A percentile compares a stretch with the other conserved stretches of the same genome.
Conservation (phyloP, 2,888 invertebrate species). For the Torymus tubicola region DNA sequence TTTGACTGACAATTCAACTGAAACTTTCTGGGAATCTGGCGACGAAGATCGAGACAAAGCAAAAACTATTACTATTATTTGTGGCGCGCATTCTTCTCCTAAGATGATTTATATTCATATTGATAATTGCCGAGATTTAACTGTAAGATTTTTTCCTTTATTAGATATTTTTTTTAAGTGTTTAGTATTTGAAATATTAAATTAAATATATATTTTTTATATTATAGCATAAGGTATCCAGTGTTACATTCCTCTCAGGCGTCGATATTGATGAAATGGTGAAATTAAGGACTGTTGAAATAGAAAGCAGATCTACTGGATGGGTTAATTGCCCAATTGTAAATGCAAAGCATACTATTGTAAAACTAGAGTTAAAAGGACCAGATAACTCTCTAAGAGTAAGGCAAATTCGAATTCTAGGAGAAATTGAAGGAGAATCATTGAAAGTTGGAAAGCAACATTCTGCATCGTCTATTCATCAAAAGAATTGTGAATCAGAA, state of each 20-base stretch:
- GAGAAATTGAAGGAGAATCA: conserved; percentile 80
- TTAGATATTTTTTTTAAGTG: neutral
- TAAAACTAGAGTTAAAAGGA: conserved; percentile 92
- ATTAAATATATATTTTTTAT: conserved; percentile 40
- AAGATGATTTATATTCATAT: conserved; percentile 91
- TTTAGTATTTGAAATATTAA: too few species aligned
- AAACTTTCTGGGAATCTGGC: conserved; percentile 99
- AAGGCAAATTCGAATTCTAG: conserved; percentile 87
- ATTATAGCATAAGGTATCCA: conserved; percentile 92
- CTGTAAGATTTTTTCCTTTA: conserved; percentile 79
- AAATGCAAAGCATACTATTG: conserved; percentile 79
- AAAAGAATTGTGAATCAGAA: conserved; percentile 92
- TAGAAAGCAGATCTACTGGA: conserved; percentile 89
- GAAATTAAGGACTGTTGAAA: conserved; percentile 89
- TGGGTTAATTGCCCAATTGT: conserved; percentile 93
- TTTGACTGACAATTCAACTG: conserved; percentile 94
- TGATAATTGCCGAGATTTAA: conserved; percentile 95
- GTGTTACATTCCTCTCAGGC: conserved; percentile 90
- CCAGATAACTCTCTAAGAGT: conserved; percentile 93
- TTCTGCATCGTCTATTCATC: conserved; percentile 83
- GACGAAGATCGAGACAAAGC: conserved; percentile 97
- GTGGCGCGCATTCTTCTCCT: conserved; percentile 82
- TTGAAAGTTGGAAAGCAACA: conserved; percentile 78
- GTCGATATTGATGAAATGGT: conserved; percentile 88
- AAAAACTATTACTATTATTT: conserved; percentile 87